These are phyloP conservation scores for Aproaerema taeniolella DNA, from an alignment of 2,888 invertebrate species.

Conservation along the genomic window DNA sequence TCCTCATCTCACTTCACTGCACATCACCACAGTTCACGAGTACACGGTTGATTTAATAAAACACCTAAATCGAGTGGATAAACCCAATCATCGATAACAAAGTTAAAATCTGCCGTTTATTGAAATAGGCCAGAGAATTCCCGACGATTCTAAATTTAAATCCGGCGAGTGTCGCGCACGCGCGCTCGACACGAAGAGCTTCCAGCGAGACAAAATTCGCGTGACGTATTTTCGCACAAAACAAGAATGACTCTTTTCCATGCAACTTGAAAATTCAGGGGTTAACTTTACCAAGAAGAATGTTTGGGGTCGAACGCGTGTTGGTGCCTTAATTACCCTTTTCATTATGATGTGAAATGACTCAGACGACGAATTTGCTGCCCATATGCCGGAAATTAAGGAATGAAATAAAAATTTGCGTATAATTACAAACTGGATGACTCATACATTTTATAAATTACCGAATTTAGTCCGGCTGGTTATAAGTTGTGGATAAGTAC, in stretches of 20 bases:
- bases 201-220: conserved; percentile 41
- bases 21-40: not conserved
- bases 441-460: too few relatives aligned
- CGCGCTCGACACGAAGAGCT: conserved; percentile 54
- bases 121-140: conserved; percentile 63
- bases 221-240: conserved; percentile 21
- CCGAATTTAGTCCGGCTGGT: too few relatives aligned
- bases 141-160: conserved; percentile 68
- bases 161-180: conserved; percentile 54
- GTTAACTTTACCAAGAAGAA: conserved; percentile 5
- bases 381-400: too few relatives aligned
- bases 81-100: conserved; percentile 1
- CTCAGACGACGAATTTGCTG: too few relatives aligned
- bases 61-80: not conserved
- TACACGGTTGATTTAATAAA: too few relatives aligned
- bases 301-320: conserved; percentile 1
- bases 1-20: conserved; percentile 11
- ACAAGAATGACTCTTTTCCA: not conserved
- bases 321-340: not conserved
- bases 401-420: too few relatives aligned
- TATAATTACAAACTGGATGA: too few relatives aligned
- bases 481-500: too few relatives aligned
- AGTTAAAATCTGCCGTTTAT: conserved; percentile 48
- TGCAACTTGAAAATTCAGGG: not conserved
- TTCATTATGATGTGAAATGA: not conserved